Base-by-base conservation (phyloP, 1,140 invertebrate species). In the Solenopsis invicta region DNA sequence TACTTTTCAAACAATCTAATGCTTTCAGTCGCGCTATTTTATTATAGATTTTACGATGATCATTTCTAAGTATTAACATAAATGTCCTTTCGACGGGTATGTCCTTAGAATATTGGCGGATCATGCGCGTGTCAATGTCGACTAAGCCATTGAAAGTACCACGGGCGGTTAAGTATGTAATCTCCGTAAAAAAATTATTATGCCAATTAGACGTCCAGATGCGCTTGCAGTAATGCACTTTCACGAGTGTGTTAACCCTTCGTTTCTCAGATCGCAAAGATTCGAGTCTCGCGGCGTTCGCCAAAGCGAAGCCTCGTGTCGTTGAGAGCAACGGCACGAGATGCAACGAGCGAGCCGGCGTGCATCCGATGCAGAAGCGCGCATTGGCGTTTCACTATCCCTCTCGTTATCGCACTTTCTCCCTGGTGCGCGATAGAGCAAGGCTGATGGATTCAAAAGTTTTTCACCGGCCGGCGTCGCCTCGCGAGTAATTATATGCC, bases 311-410 rank as follows among this genome's bases (percentile, higher is more conserved):
- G 66, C 13, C 13, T 50, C 18, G 56, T 48, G 56, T 48, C 71
- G 24, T 76, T 16, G 56, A 77, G 56, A 76, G 21, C 37, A 21
- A 10, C 41, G 52, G n/a, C n/a, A 10, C 80, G 69, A n/a, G 54
- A 37, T 61, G 71, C 41, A 48, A 48, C 41, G 72, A 64, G n/a
- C 72, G 18, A 37, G 16, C 24, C 24, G 45, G 24, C 18, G 37
- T 61, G 52, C 16, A 77, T 24, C 18, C 48, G 64, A 72, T 61
- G 88, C 74, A 85, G 64, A 80, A 61, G 41, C 72, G 84, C 50
- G 45, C 75, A n/a, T 77, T 86, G 78, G 87, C 88, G 82, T 90
- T 90, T 91, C 90, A 87, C 87, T 91, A 87, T 89, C 90, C 67
- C 90, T 91, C 87, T 91, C 90, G 59, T 64, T 45, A 80, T 52